Evolutionary conservation across 2,797 vertebrate species (phyloP), one percentile per base, ranked within the genome.

Genomic region (Nyctibius grandis): DNA sequence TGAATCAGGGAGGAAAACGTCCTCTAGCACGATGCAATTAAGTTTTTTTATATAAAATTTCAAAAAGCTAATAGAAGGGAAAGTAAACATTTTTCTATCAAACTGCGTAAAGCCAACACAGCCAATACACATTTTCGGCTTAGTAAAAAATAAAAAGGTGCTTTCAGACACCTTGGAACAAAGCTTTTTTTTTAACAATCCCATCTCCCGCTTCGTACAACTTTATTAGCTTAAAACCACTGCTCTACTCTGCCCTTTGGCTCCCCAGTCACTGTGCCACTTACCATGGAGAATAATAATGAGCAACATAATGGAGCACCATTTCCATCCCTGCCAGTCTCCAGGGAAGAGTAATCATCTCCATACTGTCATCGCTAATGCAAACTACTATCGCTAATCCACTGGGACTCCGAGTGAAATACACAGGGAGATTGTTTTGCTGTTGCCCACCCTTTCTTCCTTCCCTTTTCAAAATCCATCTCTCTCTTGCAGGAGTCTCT

Each of bases 331-430:
- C 94, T 81, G 95, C 80, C 69, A 78, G 77, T 97, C 97, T 82
- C 96, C 25, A 31, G 89, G 92, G 96, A 95, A 74, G 85, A 90
- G 94, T 93, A 96, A 95, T 97, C 97, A 94, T 88, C 83, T 95
- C 82, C 44, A 44, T 38, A 68, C 93, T 97, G 89, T 96, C 92
- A 95, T 72, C 87, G 89, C 94, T 96, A 96, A 96, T 86, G 90
- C 78, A 95, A 96, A 96, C 89, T 42, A 77, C 93, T 79, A 73
- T 54, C 29, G 20, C 78, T 77, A 94, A 96, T 80, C 90, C 59
- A 88, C 20, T 33, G 68, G 88, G 93, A 96, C 59, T 76, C 76
- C 5, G 44, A 94, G 86, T 21, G 87, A 92, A 96, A 88, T 36
- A 70, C 79, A 88, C 61, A 44, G 89, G 94, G 75, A 83, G 78